phyloP scores from a whole-genome alignment of 1,140 invertebrate genomes.

The Anoplolepis gracilipes region DNA sequence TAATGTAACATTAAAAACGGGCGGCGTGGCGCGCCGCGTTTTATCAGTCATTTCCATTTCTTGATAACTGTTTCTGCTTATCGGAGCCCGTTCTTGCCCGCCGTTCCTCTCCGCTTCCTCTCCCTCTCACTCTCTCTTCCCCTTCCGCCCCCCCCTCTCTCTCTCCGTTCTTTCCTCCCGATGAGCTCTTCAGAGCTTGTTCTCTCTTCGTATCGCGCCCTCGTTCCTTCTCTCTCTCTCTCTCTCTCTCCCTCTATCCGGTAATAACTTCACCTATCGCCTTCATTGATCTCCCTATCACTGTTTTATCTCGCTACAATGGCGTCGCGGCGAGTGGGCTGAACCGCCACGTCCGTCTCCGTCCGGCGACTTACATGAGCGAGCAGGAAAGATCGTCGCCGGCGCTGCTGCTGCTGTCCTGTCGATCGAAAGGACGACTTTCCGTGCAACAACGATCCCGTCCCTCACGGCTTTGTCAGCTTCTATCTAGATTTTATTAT shows the following conservation, averaged over 20 bases:
- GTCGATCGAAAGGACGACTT: constrained; percentile 57
- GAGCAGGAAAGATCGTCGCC: constrained; percentile 38
- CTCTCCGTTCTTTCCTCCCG: neutral
- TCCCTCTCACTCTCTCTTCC: constrained; percentile 48
- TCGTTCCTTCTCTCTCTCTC: constrained; percentile 40
- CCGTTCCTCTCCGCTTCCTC: constrained; percentile 22
- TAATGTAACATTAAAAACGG: constrained; percentile 73
- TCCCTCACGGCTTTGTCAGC: constrained; percentile 45
- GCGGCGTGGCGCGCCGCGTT: constrained; percentile 62
- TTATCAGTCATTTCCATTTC: constrained; percentile 86
- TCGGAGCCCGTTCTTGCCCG: constrained; percentile 68
- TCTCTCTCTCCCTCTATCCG: constrained; percentile 83
- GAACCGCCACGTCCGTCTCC: constrained; percentile 62
- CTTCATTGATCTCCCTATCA: constrained; percentile 86
- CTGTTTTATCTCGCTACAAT: constrained; percentile 85
- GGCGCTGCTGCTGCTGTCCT: constrained; percentile 33
- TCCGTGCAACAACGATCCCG: constrained; percentile 20
- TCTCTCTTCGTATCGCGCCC: constrained; percentile 46
- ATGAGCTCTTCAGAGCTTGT: constrained; percentile 14
- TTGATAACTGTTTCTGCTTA: constrained; percentile 86
- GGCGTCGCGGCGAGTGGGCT: constrained; percentile 80
- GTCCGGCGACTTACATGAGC: constrained; percentile 63
- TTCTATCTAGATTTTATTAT: constrained; percentile 62
- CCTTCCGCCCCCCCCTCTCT: constrained; percentile 63
- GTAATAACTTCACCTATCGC: constrained; percentile 86